Conservation (phyloP, 2,113 vertebrate genomes). For the Gallinago jamesoni region DNA sequence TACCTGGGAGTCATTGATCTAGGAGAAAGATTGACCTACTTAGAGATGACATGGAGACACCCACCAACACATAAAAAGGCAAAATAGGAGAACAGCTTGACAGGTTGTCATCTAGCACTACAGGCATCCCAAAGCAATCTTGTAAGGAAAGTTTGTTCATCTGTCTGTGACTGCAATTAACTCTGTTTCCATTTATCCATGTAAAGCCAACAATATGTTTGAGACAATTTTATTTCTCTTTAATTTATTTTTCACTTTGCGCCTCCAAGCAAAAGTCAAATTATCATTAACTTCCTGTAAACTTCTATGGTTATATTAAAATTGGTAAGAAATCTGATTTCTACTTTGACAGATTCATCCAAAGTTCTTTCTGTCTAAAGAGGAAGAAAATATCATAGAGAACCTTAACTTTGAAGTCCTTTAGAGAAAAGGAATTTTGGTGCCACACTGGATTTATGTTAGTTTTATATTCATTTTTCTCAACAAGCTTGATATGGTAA, state of each 20-base stretch:
- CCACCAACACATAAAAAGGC: neutral
- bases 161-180: neutral
- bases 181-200: neutral
- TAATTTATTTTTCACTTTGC: neutral
- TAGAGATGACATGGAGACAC: neutral
- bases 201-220: neutral
- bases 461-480: neutral
- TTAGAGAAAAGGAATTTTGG: neutral
- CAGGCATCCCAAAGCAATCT: neutral
- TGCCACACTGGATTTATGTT: neutral
- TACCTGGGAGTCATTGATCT: neutral
- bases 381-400: neutral
- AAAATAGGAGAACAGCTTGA: neutral
- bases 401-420: neutral
- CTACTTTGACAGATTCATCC: neutral
- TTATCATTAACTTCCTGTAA: neutral
- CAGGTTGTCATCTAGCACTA: neutral
- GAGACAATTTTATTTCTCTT: neutral
- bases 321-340: neutral
- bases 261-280: neutral
- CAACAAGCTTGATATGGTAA: neutral
- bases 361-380: neutral
- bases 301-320: neutral
- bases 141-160: neutral
- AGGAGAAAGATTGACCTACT: neutral